phyloP scores from a whole-genome alignment of 2,113 vertebrate species.

The Cryptotis parvus region DNA sequence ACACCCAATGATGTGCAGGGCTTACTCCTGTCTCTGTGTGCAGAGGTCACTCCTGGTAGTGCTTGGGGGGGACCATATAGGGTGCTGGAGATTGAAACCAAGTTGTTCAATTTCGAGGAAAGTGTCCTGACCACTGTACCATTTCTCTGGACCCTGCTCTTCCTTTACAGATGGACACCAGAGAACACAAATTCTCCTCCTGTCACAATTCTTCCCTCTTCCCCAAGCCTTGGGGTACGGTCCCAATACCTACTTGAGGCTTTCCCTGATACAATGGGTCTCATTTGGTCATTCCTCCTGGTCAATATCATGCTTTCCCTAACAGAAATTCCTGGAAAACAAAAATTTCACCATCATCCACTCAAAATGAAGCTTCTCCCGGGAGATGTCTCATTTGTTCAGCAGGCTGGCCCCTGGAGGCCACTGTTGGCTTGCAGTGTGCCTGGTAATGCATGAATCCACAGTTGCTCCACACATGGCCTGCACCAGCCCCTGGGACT shows the following conservation, averaged over 20 bases:
- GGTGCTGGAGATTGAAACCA: too few relatives aligned
- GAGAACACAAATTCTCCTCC: not conserved
- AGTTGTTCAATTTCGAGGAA: too few relatives aligned
- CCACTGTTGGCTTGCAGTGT: accelerated
- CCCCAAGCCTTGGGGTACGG: not conserved
- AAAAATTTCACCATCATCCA: not conserved
- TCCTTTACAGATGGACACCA: not conserved
- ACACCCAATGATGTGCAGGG: too few relatives aligned
- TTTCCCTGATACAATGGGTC: not conserved
- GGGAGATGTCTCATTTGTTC: not conserved
- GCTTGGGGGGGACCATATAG: too few relatives aligned
- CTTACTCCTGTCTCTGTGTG: too few relatives aligned
- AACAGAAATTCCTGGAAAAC: conserved; percentile 24
- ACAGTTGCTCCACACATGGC: not conserved
- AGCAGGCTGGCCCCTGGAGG: not conserved
- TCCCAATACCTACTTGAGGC: not conserved
- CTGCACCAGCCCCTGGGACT: not conserved
- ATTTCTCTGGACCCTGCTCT: too few relatives aligned
- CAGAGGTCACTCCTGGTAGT: too few relatives aligned
- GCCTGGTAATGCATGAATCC: not conserved
- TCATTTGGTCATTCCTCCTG: conserved; percentile 22
- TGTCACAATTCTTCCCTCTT: too few relatives aligned
- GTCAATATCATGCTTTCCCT: not conserved
- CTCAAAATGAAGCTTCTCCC: not conserved
- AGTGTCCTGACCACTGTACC: too few relatives aligned